Evolutionary conservation across 2,113 vertebrate genomes (phyloP).

Genomic region (Sturnus vulgaris): DNA sequence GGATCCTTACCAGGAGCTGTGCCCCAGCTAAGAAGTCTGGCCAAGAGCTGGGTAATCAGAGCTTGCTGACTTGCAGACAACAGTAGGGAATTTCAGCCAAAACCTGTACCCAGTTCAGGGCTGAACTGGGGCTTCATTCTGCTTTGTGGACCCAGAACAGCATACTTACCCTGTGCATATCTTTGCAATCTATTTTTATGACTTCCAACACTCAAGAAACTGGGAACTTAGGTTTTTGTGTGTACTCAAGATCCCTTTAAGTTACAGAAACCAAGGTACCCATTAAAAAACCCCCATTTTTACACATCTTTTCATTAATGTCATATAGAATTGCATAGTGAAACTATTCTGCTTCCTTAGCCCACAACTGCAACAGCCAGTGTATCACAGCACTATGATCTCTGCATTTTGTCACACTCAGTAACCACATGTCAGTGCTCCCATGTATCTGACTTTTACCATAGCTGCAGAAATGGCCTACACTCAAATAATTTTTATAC

Average conservation of each 20-base stretch:
- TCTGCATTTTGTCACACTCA: background rate
- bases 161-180: background rate
- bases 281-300: background rate
- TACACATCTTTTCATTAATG: background rate
- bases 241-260: background rate
- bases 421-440: background rate
- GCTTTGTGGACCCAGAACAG: background rate
- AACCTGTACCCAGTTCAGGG: background rate
- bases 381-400: no score
- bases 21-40: background rate
- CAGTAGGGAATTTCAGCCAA: background rate
- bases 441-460: background rate
- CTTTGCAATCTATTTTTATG: background rate
- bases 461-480: background rate
- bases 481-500: background rate
- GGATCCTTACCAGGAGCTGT: rapidly evolving
- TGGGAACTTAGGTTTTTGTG: background rate
- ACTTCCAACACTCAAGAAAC: background rate
- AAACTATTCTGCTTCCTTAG: background rate
- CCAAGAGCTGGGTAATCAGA: background rate
- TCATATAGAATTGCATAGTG: background rate
- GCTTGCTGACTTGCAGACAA: background rate
- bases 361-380: background rate
- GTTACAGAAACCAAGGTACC: background rate
- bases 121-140: rapidly evolving